A percentile compares a stretch with the other conserved stretches of the same genome.
Evolutionary conservation across 2,888 invertebrate genomes (phyloP).

Genomic region (Eristalis intricaria): DNA sequence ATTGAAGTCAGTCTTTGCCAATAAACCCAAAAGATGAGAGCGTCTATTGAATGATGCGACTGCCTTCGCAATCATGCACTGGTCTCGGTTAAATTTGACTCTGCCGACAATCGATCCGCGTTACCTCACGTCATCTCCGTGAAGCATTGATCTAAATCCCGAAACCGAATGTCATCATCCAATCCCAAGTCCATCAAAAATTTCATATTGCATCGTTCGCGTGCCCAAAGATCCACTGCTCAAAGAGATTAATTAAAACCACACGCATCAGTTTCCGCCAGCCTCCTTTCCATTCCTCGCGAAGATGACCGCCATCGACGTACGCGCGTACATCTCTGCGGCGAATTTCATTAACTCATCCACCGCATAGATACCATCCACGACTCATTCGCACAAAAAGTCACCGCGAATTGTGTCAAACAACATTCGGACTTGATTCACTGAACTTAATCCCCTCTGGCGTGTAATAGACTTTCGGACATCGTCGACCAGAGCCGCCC

Average conservation of each 20-base stretch:
- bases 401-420: slow-evolving; percentile 28
- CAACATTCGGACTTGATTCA: slow-evolving; percentile 19
- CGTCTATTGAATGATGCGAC: neutral
- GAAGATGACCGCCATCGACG: neutral
- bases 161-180: neutral
- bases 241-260: slow-evolving; percentile 5
- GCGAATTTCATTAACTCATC: neutral
- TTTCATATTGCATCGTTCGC: neutral
- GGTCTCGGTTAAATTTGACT: neutral
- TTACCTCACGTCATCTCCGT: neutral
- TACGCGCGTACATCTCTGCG: neutral
- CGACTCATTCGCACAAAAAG: neutral
- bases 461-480: slow-evolving; percentile 33
- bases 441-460: slow-evolving; percentile 46
- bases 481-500: neutral
- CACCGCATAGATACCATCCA: neutral
- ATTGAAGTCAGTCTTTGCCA: neutral
- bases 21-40: neutral
- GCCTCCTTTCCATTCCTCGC: neutral
- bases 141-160: slow-evolving; percentile 9
- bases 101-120: neutral
- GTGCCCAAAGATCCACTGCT: neutral
- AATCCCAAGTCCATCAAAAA: neutral
- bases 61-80: neutral
- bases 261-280: neutral